Evolutionary conservation across 2,888 invertebrate genomes (phyloP), one percentile per base, ranked within the genome.

Genomic region (Heteromyza rotundicornis): DNA sequence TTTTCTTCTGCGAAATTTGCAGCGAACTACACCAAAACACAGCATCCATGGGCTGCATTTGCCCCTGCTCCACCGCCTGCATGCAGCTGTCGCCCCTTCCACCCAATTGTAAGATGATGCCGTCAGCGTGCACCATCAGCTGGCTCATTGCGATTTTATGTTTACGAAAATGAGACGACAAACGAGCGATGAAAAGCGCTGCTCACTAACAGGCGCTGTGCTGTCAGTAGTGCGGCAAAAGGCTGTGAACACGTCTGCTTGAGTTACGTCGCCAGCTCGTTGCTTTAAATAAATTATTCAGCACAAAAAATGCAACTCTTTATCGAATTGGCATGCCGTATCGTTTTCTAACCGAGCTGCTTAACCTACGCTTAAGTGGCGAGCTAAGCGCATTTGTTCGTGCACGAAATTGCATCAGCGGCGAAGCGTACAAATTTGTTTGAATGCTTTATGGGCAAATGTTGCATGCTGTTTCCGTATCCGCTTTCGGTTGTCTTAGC

Each of bases 201-300:
- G 8, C 12, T n/a, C 27, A 27, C 27, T 10, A 27, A 27, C 27
- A 10, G 5, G 10, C 5, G 27, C 27, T n/a, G n/a, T n/a, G n/a
- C 32, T 32, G 5, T 5, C 12, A 12, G 40, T n/a, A 40, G n/a
- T n/a, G 3, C 40, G 8, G 40, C 3, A 14, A 40, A 54, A 36
- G 14, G 36, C 36, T 14, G 40, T 47, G 49, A 32, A 27, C 17
- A 14, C 19, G 47, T 47, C 27, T 19, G n/a, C 35, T 32, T 40
- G 51, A 20, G 12, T 20, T 56, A 49, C 32, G n/a, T 57, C 23
- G 50, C 12, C 57, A 50, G 50, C 50, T 50, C 35, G 22, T 32
- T 32, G 10, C 49, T 19, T 35, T 10, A 17, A 44, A 53, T 55
- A 59, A 59, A 55, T 59, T 54, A 59, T 59, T 27, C 50, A 59